A percentile compares a stretch with the other conserved stretches of the same genome.
phyloP scores from a whole-genome alignment of 2,888 invertebrate species.

The Scaptomyza caliginosa region DNA sequence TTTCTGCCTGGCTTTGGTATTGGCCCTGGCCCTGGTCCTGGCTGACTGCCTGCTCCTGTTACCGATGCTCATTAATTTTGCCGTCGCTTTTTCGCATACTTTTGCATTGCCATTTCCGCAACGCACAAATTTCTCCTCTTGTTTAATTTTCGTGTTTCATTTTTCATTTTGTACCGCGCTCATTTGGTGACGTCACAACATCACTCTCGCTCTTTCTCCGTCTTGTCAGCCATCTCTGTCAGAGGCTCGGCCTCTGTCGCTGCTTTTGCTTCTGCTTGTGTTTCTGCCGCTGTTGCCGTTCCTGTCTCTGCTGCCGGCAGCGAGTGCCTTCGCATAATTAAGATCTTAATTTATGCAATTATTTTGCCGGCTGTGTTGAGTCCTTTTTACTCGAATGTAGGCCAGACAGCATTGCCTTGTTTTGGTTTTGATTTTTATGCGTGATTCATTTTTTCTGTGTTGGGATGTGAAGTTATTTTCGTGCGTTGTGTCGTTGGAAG shows the following conservation, averaged over 20 bases:
- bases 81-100: slow-evolving; percentile 61
- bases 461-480: slow-evolving; percentile 67
- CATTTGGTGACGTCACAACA: slow-evolving; percentile 71
- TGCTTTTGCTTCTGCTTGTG: too few species aligned
- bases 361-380: slow-evolving; percentile 72
- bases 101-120: slow-evolving; percentile 64
- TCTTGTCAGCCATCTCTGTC: slow-evolving; percentile 18
- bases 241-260: slow-evolving; percentile 41
- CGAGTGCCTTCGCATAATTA: slow-evolving; percentile 69
- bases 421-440: slow-evolving; percentile 37
- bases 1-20: slow-evolving; percentile 20
- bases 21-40: slow-evolving; percentile 18
- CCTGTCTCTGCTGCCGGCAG: slow-evolving; percentile 25
- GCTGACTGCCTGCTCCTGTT: slow-evolving; percentile 45
- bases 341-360: slow-evolving; percentile 81
- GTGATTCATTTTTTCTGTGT: neutral
- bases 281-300: slow-evolving; percentile 8
- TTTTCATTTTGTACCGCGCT: slow-evolving; percentile 75
- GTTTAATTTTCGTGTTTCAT: slow-evolving; percentile 76
- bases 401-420: slow-evolving; percentile 44
- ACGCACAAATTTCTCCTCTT: slow-evolving; percentile 61
- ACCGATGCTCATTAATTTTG: slow-evolving; percentile 69
- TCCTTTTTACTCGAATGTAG: slow-evolving; percentile 57
- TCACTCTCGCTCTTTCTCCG: neutral
- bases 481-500: slow-evolving; percentile 49